Base-by-base conservation (phyloP, 2,113 vertebrate genomes). In the Oenanthe oenanthe region DNA sequence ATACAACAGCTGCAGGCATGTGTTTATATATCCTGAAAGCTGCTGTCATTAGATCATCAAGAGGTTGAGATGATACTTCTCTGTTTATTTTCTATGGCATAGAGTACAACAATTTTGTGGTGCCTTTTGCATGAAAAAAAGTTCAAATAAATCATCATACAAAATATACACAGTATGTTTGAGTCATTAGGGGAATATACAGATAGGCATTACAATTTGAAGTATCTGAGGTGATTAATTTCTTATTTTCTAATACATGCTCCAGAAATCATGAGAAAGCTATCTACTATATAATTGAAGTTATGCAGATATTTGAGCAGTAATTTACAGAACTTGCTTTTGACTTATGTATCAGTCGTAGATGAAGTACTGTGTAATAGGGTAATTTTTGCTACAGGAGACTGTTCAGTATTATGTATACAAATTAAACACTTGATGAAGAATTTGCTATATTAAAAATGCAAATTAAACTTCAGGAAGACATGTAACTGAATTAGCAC, bases 251-350 rank as follows among this genome's bases (percentile, higher is more conserved):
- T 60, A 45, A 71, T 82, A 47, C 68, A 76, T 94, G 34, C 61
- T 95, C 34, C 43, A 86, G 72, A 97, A 95, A 76, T 88, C 89
- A 87, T 80, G 50, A 94, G 61, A 70, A 93, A 95, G 5, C 89
- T 85, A 92, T 85, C 58, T 91, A 58, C 45, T 85, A 13, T 25
- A 18, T 56, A 68, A 94, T 76, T 82, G 38, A 92, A 93, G 73
- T 48, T 67, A 72, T 20, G 13, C 1, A 1, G 43, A 36, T 77
- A 51, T 85, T 85, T 88, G 53, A 85, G 10, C 21, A 65, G 60
- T 56, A 67, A 72, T 75, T 81, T 75, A 36, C 72, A 60, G 82
- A 88, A 75, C 26, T 71, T 43, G 13, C 6, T 77, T 50, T 72
- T 77, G 57, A 66, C 54, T 62, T 66, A 42, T 31, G 9, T 58